phyloP scores from a whole-genome alignment of 2,888 invertebrate species.

The Cistogaster globosa region DNA sequence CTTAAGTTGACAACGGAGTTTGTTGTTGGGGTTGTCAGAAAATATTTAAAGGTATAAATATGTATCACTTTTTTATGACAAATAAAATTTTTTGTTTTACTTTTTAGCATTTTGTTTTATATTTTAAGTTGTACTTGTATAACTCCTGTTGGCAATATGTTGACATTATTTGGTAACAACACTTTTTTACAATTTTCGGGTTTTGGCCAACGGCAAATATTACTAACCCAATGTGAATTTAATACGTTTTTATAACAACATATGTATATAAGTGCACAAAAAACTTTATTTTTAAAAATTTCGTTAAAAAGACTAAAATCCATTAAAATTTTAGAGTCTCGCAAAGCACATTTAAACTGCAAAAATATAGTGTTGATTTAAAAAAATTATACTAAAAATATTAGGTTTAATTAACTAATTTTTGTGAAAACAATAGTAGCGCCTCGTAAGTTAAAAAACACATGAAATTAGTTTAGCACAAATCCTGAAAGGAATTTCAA shows the following conservation, averaged over 20 bases:
- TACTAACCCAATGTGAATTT: constrained; percentile 43
- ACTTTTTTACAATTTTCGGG: constrained; percentile 26
- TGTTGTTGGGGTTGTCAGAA: constrained; percentile 34
- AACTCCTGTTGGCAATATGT: constrained; percentile 67
- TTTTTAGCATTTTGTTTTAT: background rate
- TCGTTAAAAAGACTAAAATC: too few species aligned
- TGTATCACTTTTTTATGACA: constrained; percentile 48
- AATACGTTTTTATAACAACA: background rate
- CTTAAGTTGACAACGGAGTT: constrained; percentile 43
- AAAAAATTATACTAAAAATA: too few species aligned
- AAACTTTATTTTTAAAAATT: too few species aligned
- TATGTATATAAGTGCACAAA: background rate
- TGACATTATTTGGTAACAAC: constrained; percentile 70
- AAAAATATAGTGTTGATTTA: too few species aligned
- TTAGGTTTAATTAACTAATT: too few species aligned
- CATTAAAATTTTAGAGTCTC: too few species aligned
- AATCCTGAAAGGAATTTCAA: too few species aligned
- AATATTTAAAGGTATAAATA: constrained; percentile 37
- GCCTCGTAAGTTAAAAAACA: too few species aligned
- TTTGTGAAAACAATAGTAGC: too few species aligned
- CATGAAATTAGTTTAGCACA: too few species aligned
- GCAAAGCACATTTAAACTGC: too few species aligned
- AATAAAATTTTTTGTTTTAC: constrained; percentile 22
- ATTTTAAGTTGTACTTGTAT: constrained; percentile 45
- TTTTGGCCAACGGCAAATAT: constrained; percentile 2